Evolutionary conservation across 2,888 invertebrate species (phyloP), one percentile per base, ranked within the genome.

Genomic region (Drosophila meridionalis): DNA sequence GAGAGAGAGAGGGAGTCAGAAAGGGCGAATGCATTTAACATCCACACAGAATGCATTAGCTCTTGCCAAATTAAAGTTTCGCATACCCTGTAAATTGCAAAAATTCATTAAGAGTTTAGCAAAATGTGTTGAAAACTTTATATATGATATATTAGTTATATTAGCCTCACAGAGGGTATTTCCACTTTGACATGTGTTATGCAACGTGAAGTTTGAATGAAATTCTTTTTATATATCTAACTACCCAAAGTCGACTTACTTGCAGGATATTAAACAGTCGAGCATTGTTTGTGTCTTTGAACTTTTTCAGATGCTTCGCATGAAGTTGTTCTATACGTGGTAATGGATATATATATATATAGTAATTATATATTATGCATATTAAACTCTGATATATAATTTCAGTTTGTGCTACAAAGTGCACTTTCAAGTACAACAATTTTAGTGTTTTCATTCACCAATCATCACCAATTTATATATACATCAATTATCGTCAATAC

Each of bases 31-130:
- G 55, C 66, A 70, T 53, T 57, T 71, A 59, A 58, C 45, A 34
- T 43, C 8, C 76, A 72, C 62, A 76, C 68, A 72, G 80, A 77
- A 81, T 77, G 78, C 77, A 77, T 73, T 77, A 73, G 73, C 78
- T 73, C 73, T 67, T 77, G 69, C 78, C 67, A 73, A 73, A 80
- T 79, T 81, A 77, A 81, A 77, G 73, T 70, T 67, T 81, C 28
- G 34, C n/a, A 69, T 53, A 62, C 63, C 30, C 77, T 63, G 52
- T 45, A 58, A 40, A 30, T 20, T 43, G 8, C 6, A 20, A 34
- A 36, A 58, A 58, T 58, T 36, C 58, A 45, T 58, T 45, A 58
- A 58, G 45, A 56, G 42, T 40, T 56, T 30, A 56, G 42, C 42
- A 30, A 56, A 30, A 30, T 28, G 61, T 36, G 62, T 56, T 57